These are phyloP conservation scores for Ia io DNA, from an alignment of 2,113 vertebrate genomes.

Conservation along the genomic window DNA sequence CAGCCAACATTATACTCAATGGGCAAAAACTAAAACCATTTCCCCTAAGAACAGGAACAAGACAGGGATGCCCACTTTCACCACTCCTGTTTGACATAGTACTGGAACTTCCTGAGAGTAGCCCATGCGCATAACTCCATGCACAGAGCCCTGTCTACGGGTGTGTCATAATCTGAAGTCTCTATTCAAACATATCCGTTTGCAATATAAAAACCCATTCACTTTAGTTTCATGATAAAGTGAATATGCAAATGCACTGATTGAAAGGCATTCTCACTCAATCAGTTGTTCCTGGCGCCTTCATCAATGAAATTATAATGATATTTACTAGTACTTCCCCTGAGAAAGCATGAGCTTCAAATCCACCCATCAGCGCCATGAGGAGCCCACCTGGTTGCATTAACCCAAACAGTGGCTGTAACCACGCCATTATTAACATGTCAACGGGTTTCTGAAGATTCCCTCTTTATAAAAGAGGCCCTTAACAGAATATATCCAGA, in stretches of 20 bases:
- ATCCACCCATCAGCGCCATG: background rate
- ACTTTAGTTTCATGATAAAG: slow-evolving; percentile 51
- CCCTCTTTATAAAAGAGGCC: background rate
- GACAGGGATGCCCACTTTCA: too few relatives aligned
- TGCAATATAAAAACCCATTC: slow-evolving; percentile 38
- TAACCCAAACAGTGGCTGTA: background rate
- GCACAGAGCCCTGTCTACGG: background rate
- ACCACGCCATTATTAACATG: fast-evolving
- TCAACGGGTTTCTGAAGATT: background rate
- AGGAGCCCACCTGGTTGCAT: background rate
- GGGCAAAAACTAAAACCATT: too few relatives aligned
- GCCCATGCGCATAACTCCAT: background rate
- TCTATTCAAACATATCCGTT: slow-evolving; percentile 30
- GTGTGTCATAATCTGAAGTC: background rate
- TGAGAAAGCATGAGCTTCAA: background rate
- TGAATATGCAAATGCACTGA: slow-evolving; percentile 43
- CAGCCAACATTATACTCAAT: too few relatives aligned
- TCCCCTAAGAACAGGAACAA: too few relatives aligned
- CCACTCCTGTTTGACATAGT: too few relatives aligned
- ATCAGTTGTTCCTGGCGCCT: background rate
- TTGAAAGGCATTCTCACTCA: background rate
- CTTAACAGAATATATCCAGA: background rate
- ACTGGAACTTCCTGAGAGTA: too few relatives aligned
- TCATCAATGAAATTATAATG: background rate
- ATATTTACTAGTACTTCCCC: background rate